Evolutionary conservation across 2,797 vertebrate genomes (phyloP).

Genomic region (Chrysocyon brachyurus): DNA sequence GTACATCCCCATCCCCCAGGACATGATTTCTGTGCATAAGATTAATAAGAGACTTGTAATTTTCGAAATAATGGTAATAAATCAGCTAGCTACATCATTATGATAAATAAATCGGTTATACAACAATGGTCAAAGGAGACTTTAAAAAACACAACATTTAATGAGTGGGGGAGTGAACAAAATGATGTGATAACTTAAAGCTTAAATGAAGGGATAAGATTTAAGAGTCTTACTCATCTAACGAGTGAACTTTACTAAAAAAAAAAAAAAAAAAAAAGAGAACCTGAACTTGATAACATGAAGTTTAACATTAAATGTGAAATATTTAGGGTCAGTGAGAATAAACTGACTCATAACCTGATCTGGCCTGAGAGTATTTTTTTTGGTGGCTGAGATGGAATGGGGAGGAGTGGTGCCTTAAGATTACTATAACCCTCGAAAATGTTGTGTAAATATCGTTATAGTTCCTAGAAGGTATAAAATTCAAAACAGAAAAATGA

Average conservation of each 20-base stretch:
- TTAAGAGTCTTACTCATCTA: background rate
- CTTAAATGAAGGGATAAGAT: background rate
- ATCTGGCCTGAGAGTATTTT: background rate
- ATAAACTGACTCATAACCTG: background rate
- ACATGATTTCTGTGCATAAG: background rate
- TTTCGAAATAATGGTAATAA: background rate
- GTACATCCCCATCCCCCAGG: background rate
- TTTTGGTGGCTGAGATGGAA: background rate
- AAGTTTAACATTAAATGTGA: background rate
- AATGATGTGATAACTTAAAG: background rate
- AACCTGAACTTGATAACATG: background rate
- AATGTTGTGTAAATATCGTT: background rate
- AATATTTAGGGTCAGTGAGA: background rate
- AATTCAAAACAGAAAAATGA: background rate
- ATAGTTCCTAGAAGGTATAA: background rate
- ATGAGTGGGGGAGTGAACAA: fast-evolving
- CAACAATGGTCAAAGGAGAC: background rate
- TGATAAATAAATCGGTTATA: background rate
- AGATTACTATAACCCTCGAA: background rate
- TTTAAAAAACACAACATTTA: background rate
- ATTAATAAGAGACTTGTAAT: background rate
- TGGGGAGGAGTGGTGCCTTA: background rate
- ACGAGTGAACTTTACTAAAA: background rate
- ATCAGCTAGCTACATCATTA: background rate
- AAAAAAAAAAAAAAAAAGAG: background rate